These are phyloP conservation scores for Gavia stellata DNA, from an alignment of 2,113 vertebrate species.

Conservation along the genomic window DNA sequence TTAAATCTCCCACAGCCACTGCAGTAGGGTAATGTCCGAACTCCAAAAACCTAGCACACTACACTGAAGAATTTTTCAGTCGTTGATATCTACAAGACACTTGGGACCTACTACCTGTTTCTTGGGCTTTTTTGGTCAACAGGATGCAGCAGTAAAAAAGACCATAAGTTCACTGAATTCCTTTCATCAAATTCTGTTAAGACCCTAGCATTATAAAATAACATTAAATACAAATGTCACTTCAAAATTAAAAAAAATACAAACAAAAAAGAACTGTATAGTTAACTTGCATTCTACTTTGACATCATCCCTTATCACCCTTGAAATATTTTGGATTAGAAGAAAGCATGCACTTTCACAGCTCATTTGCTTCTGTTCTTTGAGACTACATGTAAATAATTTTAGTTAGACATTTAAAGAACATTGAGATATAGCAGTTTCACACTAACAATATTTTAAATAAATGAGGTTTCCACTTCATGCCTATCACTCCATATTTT, in stretches of 20 bases:
- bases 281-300: background rate
- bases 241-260: background rate
- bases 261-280: background rate
- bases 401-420: background rate
- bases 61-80: constrained; percentile 52
- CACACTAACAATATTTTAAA: background rate
- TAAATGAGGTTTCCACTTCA: background rate
- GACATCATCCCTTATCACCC: background rate
- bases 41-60: constrained; percentile 45
- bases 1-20: constrained; percentile 12
- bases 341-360: background rate
- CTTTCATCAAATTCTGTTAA: constrained; percentile 46
- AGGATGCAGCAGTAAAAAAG: background rate
- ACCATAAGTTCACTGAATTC: constrained; percentile 30
- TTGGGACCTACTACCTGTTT: constrained; percentile 29
- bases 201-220: constrained; percentile 6
- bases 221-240: background rate
- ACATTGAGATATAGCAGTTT: background rate
- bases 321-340: background rate
- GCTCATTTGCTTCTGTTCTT: background rate
- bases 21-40: constrained; percentile 1
- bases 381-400: background rate
- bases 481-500: background rate
- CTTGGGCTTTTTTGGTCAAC: constrained; percentile 29
- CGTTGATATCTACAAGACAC: constrained; percentile 49